phyloP scores from a whole-genome alignment of 2,797 vertebrate genomes.

The Sebastes trivittatus region DNA sequence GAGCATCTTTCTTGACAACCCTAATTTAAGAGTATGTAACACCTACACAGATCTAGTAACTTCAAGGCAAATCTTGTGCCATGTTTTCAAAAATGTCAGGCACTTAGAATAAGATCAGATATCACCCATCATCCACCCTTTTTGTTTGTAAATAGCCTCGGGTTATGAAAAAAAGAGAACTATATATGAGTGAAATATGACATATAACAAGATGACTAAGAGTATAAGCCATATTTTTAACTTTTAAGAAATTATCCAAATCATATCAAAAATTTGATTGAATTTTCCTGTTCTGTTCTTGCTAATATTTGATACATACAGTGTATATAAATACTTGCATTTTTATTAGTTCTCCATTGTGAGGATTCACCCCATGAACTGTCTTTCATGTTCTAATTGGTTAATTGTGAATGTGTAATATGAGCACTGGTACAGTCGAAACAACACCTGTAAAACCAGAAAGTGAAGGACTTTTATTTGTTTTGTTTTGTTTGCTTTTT shows the following conservation, averaged over 20 bases:
- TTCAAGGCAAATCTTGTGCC: slow-evolving; percentile 47
- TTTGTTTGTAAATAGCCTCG: slow-evolving; percentile 85
- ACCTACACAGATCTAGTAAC: slow-evolving; percentile 19
- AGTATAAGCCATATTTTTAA: slow-evolving; percentile 90
- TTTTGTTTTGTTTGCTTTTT: slow-evolving; percentile 15
- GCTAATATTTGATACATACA: slow-evolving; percentile 76
- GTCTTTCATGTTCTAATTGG: slow-evolving; percentile 45
- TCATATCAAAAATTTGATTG: slow-evolving; percentile 76
- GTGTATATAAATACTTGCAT: slow-evolving; percentile 70
- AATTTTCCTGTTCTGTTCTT: slow-evolving; percentile 73
- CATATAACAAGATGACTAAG: slow-evolving; percentile 76
- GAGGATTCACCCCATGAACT: slow-evolving; percentile 54
- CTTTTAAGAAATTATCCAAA: slow-evolving; percentile 81
- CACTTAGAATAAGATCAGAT: slow-evolving; percentile 54
- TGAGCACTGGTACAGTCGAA: slow-evolving; percentile 20
- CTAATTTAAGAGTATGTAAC: slow-evolving; percentile 28
- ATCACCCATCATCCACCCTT: slow-evolving; percentile 62
- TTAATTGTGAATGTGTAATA: slow-evolving; percentile 53
- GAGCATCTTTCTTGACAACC: slow-evolving; percentile 2
- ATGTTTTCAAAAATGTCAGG: slow-evolving; percentile 45
- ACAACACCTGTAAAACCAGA: slow-evolving; percentile 24
- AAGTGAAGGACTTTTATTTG: slow-evolving; percentile 36
- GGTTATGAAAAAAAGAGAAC: slow-evolving; percentile 57
- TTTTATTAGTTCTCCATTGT: slow-evolving; percentile 64
- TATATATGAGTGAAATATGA: slow-evolving; percentile 74